These are phyloP conservation scores for Drosophila auraria DNA, from an alignment of 1,140 invertebrate genomes.

Conservation along the genomic window DNA sequence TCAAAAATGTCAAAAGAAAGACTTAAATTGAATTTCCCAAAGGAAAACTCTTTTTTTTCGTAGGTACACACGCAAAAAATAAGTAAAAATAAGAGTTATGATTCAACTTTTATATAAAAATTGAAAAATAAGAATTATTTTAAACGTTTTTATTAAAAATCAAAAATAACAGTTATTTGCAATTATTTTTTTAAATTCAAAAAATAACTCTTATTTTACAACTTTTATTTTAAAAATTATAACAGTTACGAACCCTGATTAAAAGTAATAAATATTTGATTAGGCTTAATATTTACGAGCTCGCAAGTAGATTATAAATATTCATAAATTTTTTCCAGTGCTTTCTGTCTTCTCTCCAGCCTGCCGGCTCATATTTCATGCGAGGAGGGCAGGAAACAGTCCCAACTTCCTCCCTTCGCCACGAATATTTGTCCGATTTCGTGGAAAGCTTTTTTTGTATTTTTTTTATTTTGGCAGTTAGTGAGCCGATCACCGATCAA, in stretches of 20 bases:
- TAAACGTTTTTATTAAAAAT: no score
- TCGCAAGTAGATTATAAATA: no score
- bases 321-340: slow-evolving; percentile 19
- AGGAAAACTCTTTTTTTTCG: not conserved
- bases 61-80: not conserved
- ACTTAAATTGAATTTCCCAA: slow-evolving; percentile 49
- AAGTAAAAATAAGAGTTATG: no score
- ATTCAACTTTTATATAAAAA: no score
- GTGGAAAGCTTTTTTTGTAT: slow-evolving; percentile 29
- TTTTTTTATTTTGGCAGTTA: slow-evolving; percentile 7
- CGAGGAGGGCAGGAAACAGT: slow-evolving; percentile 28
- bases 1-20: not conserved
- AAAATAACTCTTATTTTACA: no score
- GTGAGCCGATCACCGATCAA: slow-evolving; percentile 15
- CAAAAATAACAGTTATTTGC: no score
- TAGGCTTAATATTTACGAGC: not conserved
- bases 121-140: no score
- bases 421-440: slow-evolving; percentile 25
- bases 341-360: not conserved
- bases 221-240: no score
- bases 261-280: not conserved
- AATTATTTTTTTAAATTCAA: no score
- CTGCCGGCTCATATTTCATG: slow-evolving; percentile 42
- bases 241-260: no score
- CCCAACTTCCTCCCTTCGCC: not conserved